Base-by-base conservation (phyloP, 1,140 invertebrate genomes). In the Prorops nasuta region DNA sequence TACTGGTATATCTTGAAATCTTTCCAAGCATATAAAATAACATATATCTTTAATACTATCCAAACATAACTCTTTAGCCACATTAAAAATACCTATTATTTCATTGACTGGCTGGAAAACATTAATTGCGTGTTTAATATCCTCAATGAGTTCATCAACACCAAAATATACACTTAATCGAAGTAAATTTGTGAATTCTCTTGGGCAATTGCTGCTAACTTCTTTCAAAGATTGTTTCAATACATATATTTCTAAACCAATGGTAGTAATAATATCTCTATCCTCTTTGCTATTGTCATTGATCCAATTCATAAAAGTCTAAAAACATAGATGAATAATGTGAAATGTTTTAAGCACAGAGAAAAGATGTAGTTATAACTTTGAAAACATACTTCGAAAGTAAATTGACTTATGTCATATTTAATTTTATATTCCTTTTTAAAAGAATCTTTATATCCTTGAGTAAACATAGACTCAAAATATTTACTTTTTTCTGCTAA, bases 221-320 rank as follows among this genome's bases (percentile, higher is more conserved):
- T 67, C 58, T 32, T 44, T 19, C 34, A 67, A 12, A 16, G 39
- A 60, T 21, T 3, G 7, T 31, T 58, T 50, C n/a, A n/a, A n/a
- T n/a, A n/a, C n/a, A n/a, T n/a, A n/a, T n/a, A n/a, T n/a, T n/a
- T n/a, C n/a, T n/a, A n/a, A n/a, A n/a, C n/a, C n/a, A 10, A 58
- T 49, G 19, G 18, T 34, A 18, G 32, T 10, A 31, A 22, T 20
- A n/a, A 36, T 12, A 3, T 24, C 2, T n/a, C 37, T 1, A n/a
- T n/a, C n/a, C 2, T 10, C 0, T 8, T 46, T 38, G 10, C 36
- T 16, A 3, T 56, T 51, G 17, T 47, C 14, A 2, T 54, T 21
- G 15, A 60, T 39, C 67, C 67, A 69, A 7, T 63, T 12, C 4
- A 67, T 22, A 28, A 66, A 69, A 56, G 49, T 37, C 66, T 69